These are phyloP conservation scores for Oryzaephilus surinamensis DNA, from an alignment of 1,140 invertebrate genomes.

Conservation along the genomic window DNA sequence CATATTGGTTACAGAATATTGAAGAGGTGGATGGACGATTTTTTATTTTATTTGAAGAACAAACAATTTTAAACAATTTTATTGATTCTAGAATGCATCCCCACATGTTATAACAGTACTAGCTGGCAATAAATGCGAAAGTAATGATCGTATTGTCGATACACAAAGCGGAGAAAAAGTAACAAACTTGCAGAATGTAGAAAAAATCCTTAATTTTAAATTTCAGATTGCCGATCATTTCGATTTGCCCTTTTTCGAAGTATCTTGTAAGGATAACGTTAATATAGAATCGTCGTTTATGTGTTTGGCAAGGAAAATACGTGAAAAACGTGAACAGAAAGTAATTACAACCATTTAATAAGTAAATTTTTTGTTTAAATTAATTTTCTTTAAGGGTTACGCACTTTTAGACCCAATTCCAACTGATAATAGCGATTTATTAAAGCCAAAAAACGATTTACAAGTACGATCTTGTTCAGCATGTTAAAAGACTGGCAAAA, in stretches of 20 bases:
- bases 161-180: constrained; percentile 70
- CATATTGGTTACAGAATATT: constrained; percentile 78
- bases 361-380: neutral
- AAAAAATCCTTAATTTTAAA: constrained; percentile 11
- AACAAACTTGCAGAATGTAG: constrained; percentile 9
- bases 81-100: constrained; percentile 60
- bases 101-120: constrained; percentile 76
- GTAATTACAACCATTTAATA: constrained; percentile 39
- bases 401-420: constrained; percentile 18
- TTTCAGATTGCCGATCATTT: constrained; percentile 79
- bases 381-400: constrained; percentile 18
- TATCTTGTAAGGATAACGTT: constrained; percentile 81
- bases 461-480: constrained; percentile 21
- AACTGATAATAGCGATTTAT: constrained; percentile 17
- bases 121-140: constrained; percentile 77
- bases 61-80: constrained; percentile 4
- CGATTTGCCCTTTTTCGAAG: constrained; percentile 86
- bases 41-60: constrained; percentile 8
- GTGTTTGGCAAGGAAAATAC: constrained; percentile 68
- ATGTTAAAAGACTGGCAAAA: constrained; percentile 17
- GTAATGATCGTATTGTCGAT: constrained; percentile 60
- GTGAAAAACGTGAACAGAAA: constrained; percentile 63
- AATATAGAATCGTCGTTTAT: constrained; percentile 83
- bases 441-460: constrained; percentile 21
- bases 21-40: constrained; percentile 51